Evolutionary conservation across 2,113 vertebrate genomes (phyloP).

Genomic region (Otocyon megalotis): DNA sequence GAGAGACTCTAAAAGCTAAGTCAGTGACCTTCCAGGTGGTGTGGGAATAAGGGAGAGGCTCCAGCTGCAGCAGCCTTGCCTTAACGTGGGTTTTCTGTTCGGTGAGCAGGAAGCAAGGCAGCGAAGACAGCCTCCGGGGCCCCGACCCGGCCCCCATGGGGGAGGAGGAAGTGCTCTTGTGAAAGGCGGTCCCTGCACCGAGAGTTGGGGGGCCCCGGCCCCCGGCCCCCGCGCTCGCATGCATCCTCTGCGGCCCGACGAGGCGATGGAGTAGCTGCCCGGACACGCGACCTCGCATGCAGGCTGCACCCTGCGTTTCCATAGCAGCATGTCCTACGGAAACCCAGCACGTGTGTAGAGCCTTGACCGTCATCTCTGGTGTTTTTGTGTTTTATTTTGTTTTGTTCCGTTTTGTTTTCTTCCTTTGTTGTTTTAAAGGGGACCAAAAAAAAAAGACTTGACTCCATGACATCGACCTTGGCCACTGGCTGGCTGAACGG

Average conservation of each 20-base stretch:
- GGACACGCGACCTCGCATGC: slow-evolving; percentile 72
- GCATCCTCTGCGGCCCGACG: slow-evolving; percentile 16
- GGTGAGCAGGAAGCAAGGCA: slow-evolving; percentile 93
- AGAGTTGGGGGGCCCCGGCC: slow-evolving; percentile 48
- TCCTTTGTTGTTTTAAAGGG: slow-evolving; percentile 73
- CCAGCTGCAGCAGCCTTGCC: background rate
- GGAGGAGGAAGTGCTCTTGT: slow-evolving; percentile 93
- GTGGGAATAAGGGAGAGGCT: background rate
- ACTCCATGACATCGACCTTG: slow-evolving; percentile 55
- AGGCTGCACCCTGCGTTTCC: slow-evolving; percentile 75
- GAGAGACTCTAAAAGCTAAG: background rate
- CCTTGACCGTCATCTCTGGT: slow-evolving; percentile 73
- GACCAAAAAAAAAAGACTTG: slow-evolving; percentile 42
- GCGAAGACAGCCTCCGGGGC: slow-evolving; percentile 90
- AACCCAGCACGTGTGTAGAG: slow-evolving; percentile 74
- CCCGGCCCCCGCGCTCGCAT: background rate
- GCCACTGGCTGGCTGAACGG: slow-evolving; percentile 64
- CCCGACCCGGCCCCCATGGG: slow-evolving; percentile 91
- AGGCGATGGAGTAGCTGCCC: slow-evolving; percentile 68
- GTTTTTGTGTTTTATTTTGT: background rate
- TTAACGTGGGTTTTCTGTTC: slow-evolving; percentile 69
- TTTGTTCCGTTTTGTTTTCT: background rate
- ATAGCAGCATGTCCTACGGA: slow-evolving; percentile 87
- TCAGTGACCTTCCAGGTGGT: background rate
- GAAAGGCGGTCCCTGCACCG: slow-evolving; percentile 71